phyloP scores from a whole-genome alignment of 2,888 invertebrate genomes.

The Aspidiotus destructor region DNA sequence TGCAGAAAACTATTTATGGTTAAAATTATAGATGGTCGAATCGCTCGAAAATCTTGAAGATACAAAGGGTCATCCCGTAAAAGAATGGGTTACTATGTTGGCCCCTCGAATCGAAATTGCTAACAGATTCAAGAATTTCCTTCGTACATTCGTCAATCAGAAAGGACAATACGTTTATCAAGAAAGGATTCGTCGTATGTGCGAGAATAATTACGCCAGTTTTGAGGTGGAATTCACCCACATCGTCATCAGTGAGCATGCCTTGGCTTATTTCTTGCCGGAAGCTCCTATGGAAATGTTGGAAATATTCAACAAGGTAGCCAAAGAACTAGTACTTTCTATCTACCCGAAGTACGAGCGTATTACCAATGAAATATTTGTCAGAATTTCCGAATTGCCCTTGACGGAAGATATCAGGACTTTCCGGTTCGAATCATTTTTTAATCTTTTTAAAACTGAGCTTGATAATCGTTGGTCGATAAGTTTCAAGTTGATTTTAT shows the following conservation, averaged over 20 bases:
- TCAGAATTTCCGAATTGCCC: slow-evolving; percentile 88
- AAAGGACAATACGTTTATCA: slow-evolving; percentile 74
- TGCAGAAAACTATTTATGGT: slow-evolving; percentile 8
- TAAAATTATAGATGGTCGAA: slow-evolving; percentile 59
- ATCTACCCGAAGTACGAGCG: slow-evolving; percentile 94
- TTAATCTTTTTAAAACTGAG: neutral
- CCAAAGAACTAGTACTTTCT: slow-evolving; percentile 82
- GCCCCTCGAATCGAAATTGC: slow-evolving; percentile 93
- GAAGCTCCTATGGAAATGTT: slow-evolving; percentile 96
- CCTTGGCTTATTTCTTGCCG: slow-evolving; percentile 90
- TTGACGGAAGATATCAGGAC: slow-evolving; percentile 91
- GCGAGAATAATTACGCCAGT: slow-evolving; percentile 64
- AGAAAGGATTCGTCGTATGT: slow-evolving; percentile 89
- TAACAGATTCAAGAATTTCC: slow-evolving; percentile 77
- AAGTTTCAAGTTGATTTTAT: slow-evolving; percentile 21
- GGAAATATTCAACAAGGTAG: slow-evolving; percentile 86
- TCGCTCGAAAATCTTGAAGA: slow-evolving; percentile 97
- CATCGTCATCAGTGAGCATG: slow-evolving; percentile 81
- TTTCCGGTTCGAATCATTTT: slow-evolving; percentile 51
- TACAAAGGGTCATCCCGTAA: slow-evolving; percentile 85
- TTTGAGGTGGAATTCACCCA: slow-evolving; percentile 70
- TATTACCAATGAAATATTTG: slow-evolving; percentile 87
- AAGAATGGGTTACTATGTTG: slow-evolving; percentile 94
- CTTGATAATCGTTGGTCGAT: neutral
- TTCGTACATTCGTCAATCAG: slow-evolving; percentile 77